phyloP scores from a whole-genome alignment of 2,888 invertebrate species.

The Tortricodes alternella region DNA sequence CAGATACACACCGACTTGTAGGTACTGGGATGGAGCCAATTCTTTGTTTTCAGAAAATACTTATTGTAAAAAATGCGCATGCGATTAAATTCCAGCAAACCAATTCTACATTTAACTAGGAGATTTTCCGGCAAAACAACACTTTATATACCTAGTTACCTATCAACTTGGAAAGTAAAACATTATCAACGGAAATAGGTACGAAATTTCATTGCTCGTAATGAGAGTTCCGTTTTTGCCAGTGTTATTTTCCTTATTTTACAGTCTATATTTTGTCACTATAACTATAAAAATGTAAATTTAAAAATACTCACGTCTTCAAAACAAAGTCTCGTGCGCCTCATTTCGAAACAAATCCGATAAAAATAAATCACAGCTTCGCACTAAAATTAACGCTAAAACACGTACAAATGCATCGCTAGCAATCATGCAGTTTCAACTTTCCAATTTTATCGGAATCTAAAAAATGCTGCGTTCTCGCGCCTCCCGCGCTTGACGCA shows the following conservation, averaged over 20 bases:
- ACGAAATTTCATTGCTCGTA: too few relatives aligned
- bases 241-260: neutral
- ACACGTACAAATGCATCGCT: constrained; percentile 48
- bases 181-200: too few relatives aligned
- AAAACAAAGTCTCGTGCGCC: constrained; percentile 40
- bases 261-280: neutral
- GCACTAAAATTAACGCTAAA: constrained; percentile 44
- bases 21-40: constrained; percentile 25
- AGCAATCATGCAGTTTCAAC: constrained; percentile 49
- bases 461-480: constrained; percentile 58
- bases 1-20: constrained; percentile 2
- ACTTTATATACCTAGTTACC: too few relatives aligned
- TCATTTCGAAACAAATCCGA: constrained; percentile 47
- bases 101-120: neutral
- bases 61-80: too few relatives aligned
- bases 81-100: too few relatives aligned
- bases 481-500: constrained; percentile 47
- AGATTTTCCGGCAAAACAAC: neutral
- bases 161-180: too few relatives aligned
- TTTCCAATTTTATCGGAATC: constrained; percentile 64
- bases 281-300: too few relatives aligned
- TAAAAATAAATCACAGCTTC: constrained; percentile 39
- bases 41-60: too few relatives aligned
- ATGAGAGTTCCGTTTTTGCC: too few relatives aligned
- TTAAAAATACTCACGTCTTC: constrained; percentile 52